Evolutionary conservation across 2,888 invertebrate genomes (phyloP).

Genomic region (Oxyteleia sp.): DNA sequence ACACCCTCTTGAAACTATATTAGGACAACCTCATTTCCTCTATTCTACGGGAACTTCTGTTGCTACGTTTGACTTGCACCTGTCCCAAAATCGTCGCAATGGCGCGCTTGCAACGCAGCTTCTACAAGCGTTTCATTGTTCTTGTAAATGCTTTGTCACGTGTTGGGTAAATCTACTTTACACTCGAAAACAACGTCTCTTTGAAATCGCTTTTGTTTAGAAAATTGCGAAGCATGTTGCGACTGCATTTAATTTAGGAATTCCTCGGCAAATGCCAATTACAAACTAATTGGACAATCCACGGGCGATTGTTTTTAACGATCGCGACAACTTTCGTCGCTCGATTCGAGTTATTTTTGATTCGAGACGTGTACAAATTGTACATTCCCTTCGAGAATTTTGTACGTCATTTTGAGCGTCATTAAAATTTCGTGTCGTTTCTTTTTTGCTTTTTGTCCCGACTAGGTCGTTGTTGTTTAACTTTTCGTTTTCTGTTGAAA

Average conservation of each 20-base stretch:
- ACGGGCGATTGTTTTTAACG: neutral
- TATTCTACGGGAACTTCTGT: conserved; percentile 56
- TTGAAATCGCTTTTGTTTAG: too few relatives aligned
- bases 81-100: conserved; percentile 65
- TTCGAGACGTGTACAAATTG: neutral
- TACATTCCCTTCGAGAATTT: neutral
- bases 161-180: conserved; percentile 68
- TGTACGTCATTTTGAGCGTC: neutral
- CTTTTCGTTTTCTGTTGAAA: neutral
- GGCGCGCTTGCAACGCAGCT: conserved; percentile 40
- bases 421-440: conserved; percentile 2
- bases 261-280: conserved; percentile 21
- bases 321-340: conserved; percentile 1
- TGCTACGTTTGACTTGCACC: conserved; percentile 69
- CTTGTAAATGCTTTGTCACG: conserved; percentile 71
- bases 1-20: conserved; percentile 67
- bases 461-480: conserved; percentile 1
- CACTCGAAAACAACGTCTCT: conserved; percentile 63
- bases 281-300: conserved; percentile 9
- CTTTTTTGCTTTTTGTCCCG: too few relatives aligned
- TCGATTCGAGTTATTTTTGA: neutral
- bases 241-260: conserved; percentile 33
- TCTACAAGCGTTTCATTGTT: conserved; percentile 67
- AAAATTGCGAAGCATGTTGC: too few relatives aligned
- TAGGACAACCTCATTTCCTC: conserved; percentile 73